Base-by-base conservation (phyloP, 2,113 vertebrate genomes). In the Bolborhynchus lineola region DNA sequence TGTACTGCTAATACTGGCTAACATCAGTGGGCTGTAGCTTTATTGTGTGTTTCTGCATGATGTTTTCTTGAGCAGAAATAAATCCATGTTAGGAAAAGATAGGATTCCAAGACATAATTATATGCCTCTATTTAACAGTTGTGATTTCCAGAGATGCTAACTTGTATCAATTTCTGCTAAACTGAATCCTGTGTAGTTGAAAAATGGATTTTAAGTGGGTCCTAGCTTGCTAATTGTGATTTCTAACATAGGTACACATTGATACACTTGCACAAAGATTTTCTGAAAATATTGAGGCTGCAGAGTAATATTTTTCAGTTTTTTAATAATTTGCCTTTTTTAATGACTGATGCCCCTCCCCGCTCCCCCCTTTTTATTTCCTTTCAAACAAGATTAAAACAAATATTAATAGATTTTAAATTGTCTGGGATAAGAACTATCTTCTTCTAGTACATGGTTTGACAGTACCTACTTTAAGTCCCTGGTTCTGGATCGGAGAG, bases 321-420 rank as follows among this genome's bases (percentile, higher is more conserved):
- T 29, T 42, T 33, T 11, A 53, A 37, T 67, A 4, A 9, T 46
- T 79, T 72, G 6, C 16, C 28, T 10, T 63, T 16, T 15, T 39
- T 42, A 11, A 20, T 31, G 1, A 31, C 3, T 46, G 37, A 9
- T 47, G 3, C 3, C 1, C 21, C n/a, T n/a, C 6, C 33, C 20
- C 11, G 39, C 39, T 39, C 39, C 13, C 3, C 2, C 0, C 20
- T 44, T 14, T 67, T 49, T 7, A 17, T 42, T 53, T 10, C 8
- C 23, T 82, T 5, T 5, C 15, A 76, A 50, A 35, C 15, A 64
- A 88, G 11, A 41, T 41, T 33, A 72, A 90, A 82, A 6, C 5
- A 79, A 65, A 46, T 64, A n/a, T 26, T n/a, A 55, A 25, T 41
- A 28, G 13, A n/a, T 60, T 62, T 59, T 37, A 49, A 47, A 3